These are phyloP conservation scores for Hololepta plana DNA, from an alignment of 2,888 invertebrate species.

Conservation along the genomic window DNA sequence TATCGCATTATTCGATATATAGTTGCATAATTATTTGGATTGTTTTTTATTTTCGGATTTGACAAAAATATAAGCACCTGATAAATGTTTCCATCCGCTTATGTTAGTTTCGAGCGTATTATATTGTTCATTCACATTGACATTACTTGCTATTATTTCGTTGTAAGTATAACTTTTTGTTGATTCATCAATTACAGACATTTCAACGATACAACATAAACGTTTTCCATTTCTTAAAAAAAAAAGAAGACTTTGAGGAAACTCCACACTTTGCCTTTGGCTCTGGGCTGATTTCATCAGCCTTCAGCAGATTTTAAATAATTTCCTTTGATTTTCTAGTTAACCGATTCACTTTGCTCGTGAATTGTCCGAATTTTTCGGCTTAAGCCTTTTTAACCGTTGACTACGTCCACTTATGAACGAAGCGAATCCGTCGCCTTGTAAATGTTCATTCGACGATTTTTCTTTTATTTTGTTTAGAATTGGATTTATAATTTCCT, in stretches of 20 bases:
- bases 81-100: constrained; percentile 7
- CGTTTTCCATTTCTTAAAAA: no score
- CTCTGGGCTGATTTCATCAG: no score
- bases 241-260: no score
- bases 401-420: no score
- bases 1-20: constrained; percentile 9
- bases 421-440: no score
- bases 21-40: constrained; percentile 7
- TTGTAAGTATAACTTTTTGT: constrained; percentile 7
- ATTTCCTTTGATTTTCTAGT: no score
- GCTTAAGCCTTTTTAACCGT: no score
- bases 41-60: constrained; percentile 5
- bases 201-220: no score
- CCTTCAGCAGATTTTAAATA: constrained; percentile 6
- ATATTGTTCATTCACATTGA: constrained; percentile 7
- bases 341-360: no score
- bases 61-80: constrained; percentile 5
- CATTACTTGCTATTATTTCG: constrained; percentile 7
- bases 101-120: constrained; percentile 2
- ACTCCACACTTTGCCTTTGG: no score
- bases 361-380: no score
- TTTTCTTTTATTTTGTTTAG: constrained; percentile 6
- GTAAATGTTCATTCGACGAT: constrained; percentile 7
- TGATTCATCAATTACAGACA: constrained; percentile 6
- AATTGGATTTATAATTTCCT: constrained; percentile 2